These are phyloP conservation scores for Scatophagus argus DNA, from an alignment of 2,113 vertebrate species.

Conservation along the genomic window DNA sequence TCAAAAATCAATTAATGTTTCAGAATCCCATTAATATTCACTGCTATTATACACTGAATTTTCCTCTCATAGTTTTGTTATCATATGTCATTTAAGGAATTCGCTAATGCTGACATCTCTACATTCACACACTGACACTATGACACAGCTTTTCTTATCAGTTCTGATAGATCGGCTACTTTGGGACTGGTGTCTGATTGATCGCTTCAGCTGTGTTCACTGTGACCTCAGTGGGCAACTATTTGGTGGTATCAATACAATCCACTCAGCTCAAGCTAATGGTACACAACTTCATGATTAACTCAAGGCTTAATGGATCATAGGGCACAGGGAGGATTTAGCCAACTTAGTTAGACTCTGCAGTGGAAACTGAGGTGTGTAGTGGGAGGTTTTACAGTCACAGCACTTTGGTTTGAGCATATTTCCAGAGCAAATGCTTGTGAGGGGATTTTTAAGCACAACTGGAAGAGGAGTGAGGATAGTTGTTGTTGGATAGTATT, in stretches of 20 bases:
- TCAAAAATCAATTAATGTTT: not conserved
- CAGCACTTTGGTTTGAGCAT: not conserved
- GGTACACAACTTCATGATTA: not conserved
- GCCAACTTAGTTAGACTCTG: not conserved
- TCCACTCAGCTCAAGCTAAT: not conserved
- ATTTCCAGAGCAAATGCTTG: not conserved
- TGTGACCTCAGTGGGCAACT: not conserved
- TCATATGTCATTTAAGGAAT: not conserved
- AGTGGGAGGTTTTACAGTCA: too few species aligned
- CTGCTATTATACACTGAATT: not conserved
- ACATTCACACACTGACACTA: not conserved
- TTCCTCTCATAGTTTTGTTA: not conserved
- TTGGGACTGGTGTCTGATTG: not conserved
- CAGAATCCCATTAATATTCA: too few species aligned
- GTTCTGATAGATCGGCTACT: not conserved
- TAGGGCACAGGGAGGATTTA: not conserved
- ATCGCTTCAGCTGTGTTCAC: not conserved
- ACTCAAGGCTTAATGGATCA: not conserved
- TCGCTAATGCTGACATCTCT: not conserved
- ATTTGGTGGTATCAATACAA: not conserved
- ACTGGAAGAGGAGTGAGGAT: not conserved
- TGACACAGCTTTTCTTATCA: conserved; percentile 1
- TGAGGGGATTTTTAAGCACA: too few species aligned
- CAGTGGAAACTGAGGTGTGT: not conserved
- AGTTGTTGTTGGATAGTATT: not conserved